Evolutionary conservation across 2,113 vertebrate genomes (phyloP), one percentile per base, ranked within the genome.

Genomic region (Phodopus roborovskii): DNA sequence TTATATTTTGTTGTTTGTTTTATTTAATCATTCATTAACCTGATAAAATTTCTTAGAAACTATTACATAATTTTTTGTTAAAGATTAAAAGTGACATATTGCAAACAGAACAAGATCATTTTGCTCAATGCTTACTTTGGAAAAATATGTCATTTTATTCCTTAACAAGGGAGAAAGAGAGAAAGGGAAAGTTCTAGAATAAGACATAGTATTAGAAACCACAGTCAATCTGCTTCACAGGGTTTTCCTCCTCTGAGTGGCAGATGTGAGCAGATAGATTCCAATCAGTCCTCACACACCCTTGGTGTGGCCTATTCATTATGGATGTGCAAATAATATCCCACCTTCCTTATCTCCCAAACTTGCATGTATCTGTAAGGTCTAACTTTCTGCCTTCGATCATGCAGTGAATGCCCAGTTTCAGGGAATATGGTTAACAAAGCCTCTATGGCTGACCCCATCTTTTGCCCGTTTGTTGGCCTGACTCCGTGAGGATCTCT

Each of bases 31-130:
- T 90, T 73, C 86, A 83, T 70, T 96, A 19, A 68, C 75, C 17
- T 85, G 73, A 96, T 97, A 97, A 98, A 94, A 96, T 1, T 97
- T 87, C 97, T 98, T 93, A 95, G 91, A 91, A 89, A 94, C 90
- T 75, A 81, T 96, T 94, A 94, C 84, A 96, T 95, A 88, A 96
- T 95, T 97, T 97, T 95, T 98, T 98, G 98, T 96, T 97, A 98
- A 98, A 81, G 94, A 94, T 36, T 95, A 87, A 97, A 68, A 89
- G 4, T 73, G 26, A 22, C 33, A 68, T 70, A 94, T n/a, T 78
- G 86, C 39, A 93, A 45, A 60, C 28, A 96, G 91, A 94, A 68
- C 39, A 89, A 86, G 22, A n/a, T 82, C 62, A 81, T 94, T 56
- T 85, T 89, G 94, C 0, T 77, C 70, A 83, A 68, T 56, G 39